Conservation (phyloP, 1,140 invertebrate genomes). For the Babylonia areolata region DNA sequence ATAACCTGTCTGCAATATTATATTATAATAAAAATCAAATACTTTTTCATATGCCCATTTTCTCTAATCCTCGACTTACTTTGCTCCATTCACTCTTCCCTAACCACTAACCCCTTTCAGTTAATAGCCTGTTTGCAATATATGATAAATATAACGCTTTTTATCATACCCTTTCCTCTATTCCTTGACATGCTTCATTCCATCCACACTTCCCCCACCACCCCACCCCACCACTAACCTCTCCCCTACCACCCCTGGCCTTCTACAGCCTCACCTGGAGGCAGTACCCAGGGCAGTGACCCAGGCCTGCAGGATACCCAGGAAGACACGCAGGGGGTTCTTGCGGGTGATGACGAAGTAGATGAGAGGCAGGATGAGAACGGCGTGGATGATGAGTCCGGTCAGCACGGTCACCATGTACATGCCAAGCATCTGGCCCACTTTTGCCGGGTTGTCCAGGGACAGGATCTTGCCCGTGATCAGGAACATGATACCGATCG, state of each 20-base stretch:
- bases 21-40: no score
- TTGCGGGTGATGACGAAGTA: constrained; percentile 79
- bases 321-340: constrained; percentile 79
- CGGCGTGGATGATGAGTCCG: constrained; percentile 92
- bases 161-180: no score
- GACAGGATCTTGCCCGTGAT: constrained; percentile 92
- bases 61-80: no score
- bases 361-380: constrained; percentile 87
- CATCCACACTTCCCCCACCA: background rate
- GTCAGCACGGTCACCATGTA: constrained; percentile 94
- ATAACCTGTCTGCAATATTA: no score
- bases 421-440: constrained; percentile 90
- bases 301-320: constrained; percentile 80
- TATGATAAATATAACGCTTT: no score
- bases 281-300: constrained; percentile 80
- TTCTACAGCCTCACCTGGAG: constrained; percentile 73
- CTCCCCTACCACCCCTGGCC: no score
- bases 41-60: no score
- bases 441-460: constrained; percentile 86
- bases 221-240: background rate
- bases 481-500: constrained; percentile 93
- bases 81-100: no score
- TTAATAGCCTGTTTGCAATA: no score
- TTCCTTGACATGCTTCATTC: background rate
- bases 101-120: no score